Evolutionary conservation across 2,797 vertebrate species (phyloP).

Genomic region (Artibeus jamaicensis): DNA sequence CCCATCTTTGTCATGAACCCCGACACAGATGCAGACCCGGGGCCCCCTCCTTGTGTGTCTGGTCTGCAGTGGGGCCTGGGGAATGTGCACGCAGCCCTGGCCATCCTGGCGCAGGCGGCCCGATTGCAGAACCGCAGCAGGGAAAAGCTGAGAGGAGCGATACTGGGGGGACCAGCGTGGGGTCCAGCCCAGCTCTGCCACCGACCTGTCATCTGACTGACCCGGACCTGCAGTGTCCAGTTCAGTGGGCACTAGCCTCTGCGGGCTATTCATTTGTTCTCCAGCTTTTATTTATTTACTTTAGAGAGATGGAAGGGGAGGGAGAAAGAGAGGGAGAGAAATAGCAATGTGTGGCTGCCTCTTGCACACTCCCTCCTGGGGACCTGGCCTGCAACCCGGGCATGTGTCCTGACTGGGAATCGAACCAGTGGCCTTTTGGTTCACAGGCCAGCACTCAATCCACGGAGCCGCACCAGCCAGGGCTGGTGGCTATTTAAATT

Average conservation of each 20-base stretch:
- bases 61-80: neutral
- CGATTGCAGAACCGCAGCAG: rapidly evolving
- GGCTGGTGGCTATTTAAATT: neutral
- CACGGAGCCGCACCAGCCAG: no score
- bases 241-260: rapidly evolving
- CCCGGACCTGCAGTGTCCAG: neutral
- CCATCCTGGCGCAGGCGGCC: neutral
- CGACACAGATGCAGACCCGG: neutral
- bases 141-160: neutral
- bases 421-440: no score
- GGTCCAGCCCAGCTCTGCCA: neutral
- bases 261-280: no score
- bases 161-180: rapidly evolving
- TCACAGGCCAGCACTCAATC: no score
- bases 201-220: neutral
- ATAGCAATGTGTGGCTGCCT: no score
- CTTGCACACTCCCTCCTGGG: no score
- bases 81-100: rapidly evolving
- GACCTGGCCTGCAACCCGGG: no score
- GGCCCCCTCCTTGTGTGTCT: neutral
- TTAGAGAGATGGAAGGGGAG: no score
- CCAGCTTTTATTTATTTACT: no score
- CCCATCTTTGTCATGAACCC: neutral
- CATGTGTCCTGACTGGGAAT: no score
- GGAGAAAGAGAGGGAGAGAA: no score